Conservation (phyloP, 2,888 invertebrate genomes). For the Elysia crispata region DNA sequence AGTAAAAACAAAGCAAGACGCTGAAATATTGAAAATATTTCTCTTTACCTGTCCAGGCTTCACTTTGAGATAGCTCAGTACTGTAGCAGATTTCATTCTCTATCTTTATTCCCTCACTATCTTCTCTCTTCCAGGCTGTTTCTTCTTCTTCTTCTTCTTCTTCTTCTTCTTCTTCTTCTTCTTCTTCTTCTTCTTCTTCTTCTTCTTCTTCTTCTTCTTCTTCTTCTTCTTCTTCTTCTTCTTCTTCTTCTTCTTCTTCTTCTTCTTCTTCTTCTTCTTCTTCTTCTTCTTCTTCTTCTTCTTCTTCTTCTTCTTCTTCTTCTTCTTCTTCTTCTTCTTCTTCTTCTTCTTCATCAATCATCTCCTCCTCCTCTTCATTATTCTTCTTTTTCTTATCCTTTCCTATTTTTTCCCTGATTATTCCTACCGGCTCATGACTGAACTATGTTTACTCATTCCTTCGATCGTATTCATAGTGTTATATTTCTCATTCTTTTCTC, state of each 20-base stretch:
- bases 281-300: not conserved
- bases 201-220: not conserved
- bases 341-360: not conserved
- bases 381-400: not conserved
- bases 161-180: constrained; percentile 22
- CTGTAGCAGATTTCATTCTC: no score
- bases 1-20: no score
- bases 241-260: not conserved
- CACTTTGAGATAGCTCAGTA: no score
- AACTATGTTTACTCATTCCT: no score
- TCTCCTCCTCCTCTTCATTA: not conserved
- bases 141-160: not conserved
- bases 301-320: not conserved
- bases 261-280: not conserved
- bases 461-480: no score
- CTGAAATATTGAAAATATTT: no score
- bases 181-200: not conserved
- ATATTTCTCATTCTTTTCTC: no score
- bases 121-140: no score
- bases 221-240: not conserved
- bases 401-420: not conserved
- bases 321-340: not conserved
- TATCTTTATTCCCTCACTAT: no score
- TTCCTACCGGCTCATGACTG: no score
- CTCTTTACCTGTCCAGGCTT: no score